Evolutionary conservation across 2,113 vertebrate species (phyloP).

Genomic region (Mixornis gularis): DNA sequence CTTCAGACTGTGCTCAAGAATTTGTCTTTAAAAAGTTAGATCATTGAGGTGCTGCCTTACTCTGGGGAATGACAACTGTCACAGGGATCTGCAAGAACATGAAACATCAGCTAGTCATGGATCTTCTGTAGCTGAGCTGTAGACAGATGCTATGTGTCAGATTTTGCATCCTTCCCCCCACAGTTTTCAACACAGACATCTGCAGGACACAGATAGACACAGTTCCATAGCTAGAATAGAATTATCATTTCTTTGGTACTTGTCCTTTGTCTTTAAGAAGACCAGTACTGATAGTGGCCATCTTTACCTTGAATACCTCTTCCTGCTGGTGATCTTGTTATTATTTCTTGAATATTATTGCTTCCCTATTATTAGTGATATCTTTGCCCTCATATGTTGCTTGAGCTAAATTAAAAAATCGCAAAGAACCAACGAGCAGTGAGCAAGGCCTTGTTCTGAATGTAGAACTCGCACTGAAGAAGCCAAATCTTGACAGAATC

Average conservation of each 20-base stretch:
- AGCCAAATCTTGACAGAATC: not conserved
- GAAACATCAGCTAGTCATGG: not conserved
- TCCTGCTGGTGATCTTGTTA: not conserved
- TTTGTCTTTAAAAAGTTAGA: not conserved
- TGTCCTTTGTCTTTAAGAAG: not conserved
- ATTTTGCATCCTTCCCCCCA: not conserved
- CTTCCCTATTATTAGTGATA: not conserved
- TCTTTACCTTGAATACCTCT: not conserved
- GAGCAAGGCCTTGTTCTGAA: not conserved
- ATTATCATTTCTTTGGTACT: not conserved
- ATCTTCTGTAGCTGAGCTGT: not conserved
- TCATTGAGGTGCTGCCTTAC: not conserved
- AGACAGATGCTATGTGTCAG: not conserved
- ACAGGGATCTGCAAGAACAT: not conserved
- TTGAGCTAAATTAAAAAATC: not conserved
- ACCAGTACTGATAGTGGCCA: not conserved
- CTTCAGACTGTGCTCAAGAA: not conserved
- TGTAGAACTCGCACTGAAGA: not conserved
- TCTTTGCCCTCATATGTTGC: not conserved
- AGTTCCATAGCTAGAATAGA: not conserved
- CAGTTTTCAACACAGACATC: not conserved
- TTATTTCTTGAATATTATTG: not conserved
- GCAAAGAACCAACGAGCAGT: not conserved
- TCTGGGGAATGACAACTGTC: not conserved
- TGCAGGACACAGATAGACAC: not conserved